Evolutionary conservation across 2,797 vertebrate species (phyloP).

Genomic region (Enteromius mattozi): DNA sequence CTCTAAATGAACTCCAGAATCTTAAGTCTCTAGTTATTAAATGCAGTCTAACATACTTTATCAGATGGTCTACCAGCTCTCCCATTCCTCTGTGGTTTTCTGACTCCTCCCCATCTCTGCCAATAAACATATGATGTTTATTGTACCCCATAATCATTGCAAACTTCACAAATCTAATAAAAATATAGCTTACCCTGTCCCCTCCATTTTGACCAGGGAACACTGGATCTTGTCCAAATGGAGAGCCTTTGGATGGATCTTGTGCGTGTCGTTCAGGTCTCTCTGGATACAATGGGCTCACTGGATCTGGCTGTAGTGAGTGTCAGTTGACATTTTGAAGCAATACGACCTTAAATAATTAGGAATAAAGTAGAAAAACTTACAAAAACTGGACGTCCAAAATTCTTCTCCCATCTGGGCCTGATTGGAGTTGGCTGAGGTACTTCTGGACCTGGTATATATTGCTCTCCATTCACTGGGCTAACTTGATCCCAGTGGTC

Average conservation of each 20-base stretch:
- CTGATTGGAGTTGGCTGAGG: not conserved
- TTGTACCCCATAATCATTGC: not conserved
- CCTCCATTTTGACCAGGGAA: not conserved
- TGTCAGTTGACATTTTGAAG: not conserved
- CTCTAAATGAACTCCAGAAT: not conserved
- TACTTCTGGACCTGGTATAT: conserved; percentile 6
- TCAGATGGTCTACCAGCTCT: not conserved
- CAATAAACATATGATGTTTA: not conserved
- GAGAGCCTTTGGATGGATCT: not conserved
- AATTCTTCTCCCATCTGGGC: not conserved
- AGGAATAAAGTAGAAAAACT: not conserved
- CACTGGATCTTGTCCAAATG: not conserved
- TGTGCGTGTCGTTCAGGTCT: not conserved
- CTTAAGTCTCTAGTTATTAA: not conserved
- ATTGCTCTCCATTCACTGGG: conserved; percentile 2
- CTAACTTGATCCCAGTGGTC: not conserved
- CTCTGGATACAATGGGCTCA: not conserved
- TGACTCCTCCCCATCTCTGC: not conserved
- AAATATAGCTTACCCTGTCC: conserved; percentile 15
- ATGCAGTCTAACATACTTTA: conserved; percentile 10
- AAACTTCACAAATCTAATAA: not conserved
- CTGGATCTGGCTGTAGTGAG: conserved; percentile 27
- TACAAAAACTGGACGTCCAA: conserved; percentile 45
- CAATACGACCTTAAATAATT: not conserved
- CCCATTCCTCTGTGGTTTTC: not conserved